These are phyloP conservation scores for Nymphalis polychloros DNA, from an alignment of 2,888 invertebrate species.

Conservation along the genomic window DNA sequence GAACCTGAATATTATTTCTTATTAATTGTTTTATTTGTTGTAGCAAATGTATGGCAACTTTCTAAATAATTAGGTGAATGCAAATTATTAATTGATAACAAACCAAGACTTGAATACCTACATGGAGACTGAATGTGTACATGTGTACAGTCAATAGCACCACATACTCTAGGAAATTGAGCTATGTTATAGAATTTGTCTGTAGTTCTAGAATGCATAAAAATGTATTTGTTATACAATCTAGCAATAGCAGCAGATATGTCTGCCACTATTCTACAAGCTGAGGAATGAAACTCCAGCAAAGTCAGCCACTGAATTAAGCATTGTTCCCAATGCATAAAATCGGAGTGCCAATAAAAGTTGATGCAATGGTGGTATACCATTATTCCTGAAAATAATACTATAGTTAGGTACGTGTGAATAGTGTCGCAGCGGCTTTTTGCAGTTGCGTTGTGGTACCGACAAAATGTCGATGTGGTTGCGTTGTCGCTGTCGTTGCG, in stretches of 20 bases:
- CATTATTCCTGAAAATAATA: slow-evolving; percentile 2
- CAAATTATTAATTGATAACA: too few species aligned
- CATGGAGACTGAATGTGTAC: slow-evolving; percentile 19
- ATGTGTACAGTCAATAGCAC: slow-evolving; percentile 13
- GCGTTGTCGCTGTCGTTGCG: too few species aligned
- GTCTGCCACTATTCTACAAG: too few species aligned
- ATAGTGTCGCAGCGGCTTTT: slow-evolving; percentile 39
- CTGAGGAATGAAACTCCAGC: background rate
- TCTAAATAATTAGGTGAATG: too few species aligned
- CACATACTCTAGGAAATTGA: background rate
- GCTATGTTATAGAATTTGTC: too few species aligned
- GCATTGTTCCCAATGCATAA: slow-evolving; percentile 16
- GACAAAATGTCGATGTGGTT: too few species aligned
- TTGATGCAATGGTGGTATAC: background rate
- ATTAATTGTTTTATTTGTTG: background rate
- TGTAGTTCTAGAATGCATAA: too few species aligned
- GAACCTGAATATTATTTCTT: background rate
- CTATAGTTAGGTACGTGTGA: slow-evolving; percentile 28
- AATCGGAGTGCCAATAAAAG: background rate
- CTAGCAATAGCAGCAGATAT: too few species aligned
- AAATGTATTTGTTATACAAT: too few species aligned
- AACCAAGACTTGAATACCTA: background rate
- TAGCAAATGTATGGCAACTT: background rate
- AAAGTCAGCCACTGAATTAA: slow-evolving; percentile 10
- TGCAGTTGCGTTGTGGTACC: slow-evolving; percentile 37